These are phyloP conservation scores for Myiothlypis chrysogaster DNA, from an alignment of 2,797 vertebrate genomes.

Conservation along the genomic window DNA sequence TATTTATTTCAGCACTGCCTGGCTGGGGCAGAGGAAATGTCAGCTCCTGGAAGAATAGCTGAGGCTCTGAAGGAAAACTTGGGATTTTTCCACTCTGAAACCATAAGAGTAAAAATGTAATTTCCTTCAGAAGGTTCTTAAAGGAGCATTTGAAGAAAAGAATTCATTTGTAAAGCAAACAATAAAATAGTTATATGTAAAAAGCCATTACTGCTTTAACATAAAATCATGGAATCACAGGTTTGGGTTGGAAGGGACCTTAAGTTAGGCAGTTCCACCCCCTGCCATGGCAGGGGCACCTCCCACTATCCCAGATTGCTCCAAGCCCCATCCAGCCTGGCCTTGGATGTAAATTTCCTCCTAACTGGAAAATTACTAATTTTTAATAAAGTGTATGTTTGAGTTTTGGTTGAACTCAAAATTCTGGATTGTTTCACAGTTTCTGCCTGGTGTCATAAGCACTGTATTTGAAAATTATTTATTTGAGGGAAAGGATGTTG, in stretches of 20 bases:
- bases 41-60: background rate
- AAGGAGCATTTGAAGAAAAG: background rate
- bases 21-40: background rate
- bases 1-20: background rate
- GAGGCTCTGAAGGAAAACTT: background rate
- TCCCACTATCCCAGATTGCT: background rate
- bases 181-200: background rate
- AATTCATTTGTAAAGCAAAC: background rate
- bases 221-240: background rate
- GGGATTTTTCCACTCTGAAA: background rate
- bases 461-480: background rate
- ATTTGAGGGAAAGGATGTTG: background rate
- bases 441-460: background rate
- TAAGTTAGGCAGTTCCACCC: background rate
- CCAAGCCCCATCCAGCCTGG: rapidly evolving
- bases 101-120: background rate
- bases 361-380: background rate
- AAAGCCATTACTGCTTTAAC: background rate
- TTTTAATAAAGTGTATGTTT: background rate
- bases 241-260: background rate
- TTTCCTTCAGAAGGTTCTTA: background rate
- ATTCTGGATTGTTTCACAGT: background rate
- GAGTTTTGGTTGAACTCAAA: background rate
- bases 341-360: background rate
- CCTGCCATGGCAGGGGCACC: background rate